Conservation (phyloP, 2,888 invertebrate genomes). For the Halocaridina rubra region DNA sequence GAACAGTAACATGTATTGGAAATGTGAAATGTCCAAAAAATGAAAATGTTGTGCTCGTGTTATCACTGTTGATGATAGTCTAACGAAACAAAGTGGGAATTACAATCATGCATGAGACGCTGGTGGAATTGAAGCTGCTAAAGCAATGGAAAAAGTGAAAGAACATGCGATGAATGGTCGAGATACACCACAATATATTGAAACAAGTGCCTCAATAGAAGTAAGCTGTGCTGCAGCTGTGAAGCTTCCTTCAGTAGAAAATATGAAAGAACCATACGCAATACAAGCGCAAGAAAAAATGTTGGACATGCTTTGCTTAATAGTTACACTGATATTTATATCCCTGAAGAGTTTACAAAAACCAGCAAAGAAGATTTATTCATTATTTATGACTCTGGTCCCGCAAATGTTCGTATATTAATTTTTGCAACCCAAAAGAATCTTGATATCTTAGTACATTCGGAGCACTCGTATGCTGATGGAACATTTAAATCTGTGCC, state of each 20-base stretch:
- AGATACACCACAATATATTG: neutral
- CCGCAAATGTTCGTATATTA: neutral
- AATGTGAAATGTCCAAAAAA: neutral
- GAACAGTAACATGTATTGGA: neutral
- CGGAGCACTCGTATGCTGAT: neutral
- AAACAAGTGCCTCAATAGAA: neutral
- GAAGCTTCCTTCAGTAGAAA: neutral
- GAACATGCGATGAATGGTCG: neutral
- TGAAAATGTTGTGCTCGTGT: neutral
- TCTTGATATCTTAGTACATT: neutral
- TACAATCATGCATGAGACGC: neutral
- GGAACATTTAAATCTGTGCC: neutral
- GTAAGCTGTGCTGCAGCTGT: neutral
- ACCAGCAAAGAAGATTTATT: neutral
- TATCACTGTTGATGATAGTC: neutral
- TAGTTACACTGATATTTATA: neutral
- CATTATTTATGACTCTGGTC: neutral
- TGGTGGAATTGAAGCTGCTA: neutral
- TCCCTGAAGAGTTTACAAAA: neutral
- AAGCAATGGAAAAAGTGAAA: neutral
- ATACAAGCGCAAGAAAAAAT: neutral
- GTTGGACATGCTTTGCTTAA: neutral
- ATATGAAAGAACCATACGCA: neutral
- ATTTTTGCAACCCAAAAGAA: neutral
- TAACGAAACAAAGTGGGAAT: neutral